Evolutionary conservation across 1,140 invertebrate species (phyloP), one percentile per base, ranked within the genome.

Genomic region (Archivesica marissinica): DNA sequence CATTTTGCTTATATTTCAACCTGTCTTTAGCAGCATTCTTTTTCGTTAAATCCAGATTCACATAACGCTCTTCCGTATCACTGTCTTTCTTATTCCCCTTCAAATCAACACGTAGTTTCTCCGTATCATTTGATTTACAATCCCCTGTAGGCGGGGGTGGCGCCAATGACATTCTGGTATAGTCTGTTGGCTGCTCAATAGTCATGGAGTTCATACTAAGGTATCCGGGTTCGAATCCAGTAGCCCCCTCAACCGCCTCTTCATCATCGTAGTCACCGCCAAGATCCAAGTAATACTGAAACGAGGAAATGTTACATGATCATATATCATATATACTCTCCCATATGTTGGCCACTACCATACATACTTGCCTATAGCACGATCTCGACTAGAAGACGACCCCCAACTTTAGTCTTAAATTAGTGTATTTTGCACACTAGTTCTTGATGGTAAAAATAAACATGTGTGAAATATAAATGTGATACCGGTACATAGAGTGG

Each of bases 241-340:
- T 64, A 6, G 80, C 85, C 20, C 83, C 86, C 64, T 88, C 86
- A 23, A 41, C 30, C 38, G 15, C 72, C 28, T 54, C 74, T 23
- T 85, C 82, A 38, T 70, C 72, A 52, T 44, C 39, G 35, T 61
- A 84, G 23, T 44, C 35, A 15, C 47, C 15, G 30, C 82, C 85
- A 17, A 93, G 87, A 74, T 93, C 92, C 41, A 93, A 86, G 72
- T 93, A 93, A 88, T 93, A 92, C 92, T 93, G 87, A 28, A 89
- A 90, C 41, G n/a, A 56, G 11, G 13, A 23, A 9, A 39, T n/a
- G 23, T 7, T 52, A 52, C 7, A 17, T 9, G 7, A 44, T 9
- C 7, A 44, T 41, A 30, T 44, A n/a, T 25, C 25, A 47, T 7
- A 44, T 44, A 44, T 44, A 44, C 17, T 44, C 41, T 44, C 41